These are phyloP conservation scores for Plestiodon gilberti DNA, from an alignment of 2,113 vertebrate genomes.

Conservation along the genomic window DNA sequence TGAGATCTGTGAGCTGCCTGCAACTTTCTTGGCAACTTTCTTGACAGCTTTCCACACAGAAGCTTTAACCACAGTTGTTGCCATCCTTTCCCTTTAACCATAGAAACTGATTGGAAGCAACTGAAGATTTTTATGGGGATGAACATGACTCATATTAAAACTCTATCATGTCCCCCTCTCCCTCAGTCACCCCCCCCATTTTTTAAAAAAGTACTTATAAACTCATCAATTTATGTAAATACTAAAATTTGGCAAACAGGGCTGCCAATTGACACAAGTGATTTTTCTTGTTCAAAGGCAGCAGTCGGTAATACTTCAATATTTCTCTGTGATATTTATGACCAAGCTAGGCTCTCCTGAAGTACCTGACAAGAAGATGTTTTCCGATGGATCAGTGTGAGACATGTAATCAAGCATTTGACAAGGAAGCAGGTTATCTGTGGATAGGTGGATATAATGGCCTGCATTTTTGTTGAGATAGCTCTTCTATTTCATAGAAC, in stretches of 20 bases:
- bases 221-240: background rate
- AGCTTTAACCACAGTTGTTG: too few relatives aligned
- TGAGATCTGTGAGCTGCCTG: background rate
- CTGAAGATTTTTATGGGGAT: too few relatives aligned
- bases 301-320: fast-evolving
- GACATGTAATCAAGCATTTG: background rate
- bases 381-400: background rate
- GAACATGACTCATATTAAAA: too few relatives aligned
- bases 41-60: background rate
- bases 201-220: background rate
- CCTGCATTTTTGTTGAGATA: background rate
- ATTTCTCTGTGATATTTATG: background rate
- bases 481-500: fast-evolving
- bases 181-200: too few relatives aligned
- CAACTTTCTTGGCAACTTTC: too few relatives aligned
- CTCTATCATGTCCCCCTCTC: fast-evolving
- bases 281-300: background rate
- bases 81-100: too few relatives aligned
- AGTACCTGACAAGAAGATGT: background rate
- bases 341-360: background rate
- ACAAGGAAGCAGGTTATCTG: background rate
- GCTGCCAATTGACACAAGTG: background rate
- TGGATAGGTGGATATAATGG: background rate
- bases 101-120: too few relatives aligned
- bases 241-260: background rate